Conservation (phyloP, 2,888 invertebrate species). For the Saturnia japonica region DNA sequence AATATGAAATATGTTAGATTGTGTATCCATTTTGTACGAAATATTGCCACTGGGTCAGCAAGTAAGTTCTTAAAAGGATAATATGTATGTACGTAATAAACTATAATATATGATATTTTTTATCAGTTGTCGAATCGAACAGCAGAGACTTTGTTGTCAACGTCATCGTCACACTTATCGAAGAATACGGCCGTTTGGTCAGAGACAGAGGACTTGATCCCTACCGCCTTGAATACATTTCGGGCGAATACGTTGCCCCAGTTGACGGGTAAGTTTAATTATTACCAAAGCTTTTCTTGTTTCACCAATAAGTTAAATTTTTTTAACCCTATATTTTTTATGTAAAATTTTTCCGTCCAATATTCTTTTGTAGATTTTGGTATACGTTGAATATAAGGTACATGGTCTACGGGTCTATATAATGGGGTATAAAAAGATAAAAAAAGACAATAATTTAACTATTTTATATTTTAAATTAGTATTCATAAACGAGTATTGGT, state of each 20-base stretch:
- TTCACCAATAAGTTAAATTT: no score
- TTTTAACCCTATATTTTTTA: no score
- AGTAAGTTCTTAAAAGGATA: neutral
- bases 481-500: no score
- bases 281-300: neutral
- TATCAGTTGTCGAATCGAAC: neutral
- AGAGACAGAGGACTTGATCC: conserved; percentile 25
- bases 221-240: neutral
- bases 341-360: no score
- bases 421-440: neutral
- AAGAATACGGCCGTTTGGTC: conserved; percentile 18
- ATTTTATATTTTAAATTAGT: neutral
- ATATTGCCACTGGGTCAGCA: no score
- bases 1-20: no score
- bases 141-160: conserved; percentile 16
- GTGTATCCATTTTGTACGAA: no score
- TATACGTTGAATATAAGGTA: neutral
- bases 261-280: conserved; percentile 10
- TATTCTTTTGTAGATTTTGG: no score
- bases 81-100: neutral
- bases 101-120: neutral
- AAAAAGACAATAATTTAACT: neutral
- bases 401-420: neutral
- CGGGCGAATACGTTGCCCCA: conserved; percentile 18
- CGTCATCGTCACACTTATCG: conserved; percentile 17